Evolutionary conservation across 2,888 invertebrate genomes (phyloP).

Genomic region (Lydus trimaculatus): DNA sequence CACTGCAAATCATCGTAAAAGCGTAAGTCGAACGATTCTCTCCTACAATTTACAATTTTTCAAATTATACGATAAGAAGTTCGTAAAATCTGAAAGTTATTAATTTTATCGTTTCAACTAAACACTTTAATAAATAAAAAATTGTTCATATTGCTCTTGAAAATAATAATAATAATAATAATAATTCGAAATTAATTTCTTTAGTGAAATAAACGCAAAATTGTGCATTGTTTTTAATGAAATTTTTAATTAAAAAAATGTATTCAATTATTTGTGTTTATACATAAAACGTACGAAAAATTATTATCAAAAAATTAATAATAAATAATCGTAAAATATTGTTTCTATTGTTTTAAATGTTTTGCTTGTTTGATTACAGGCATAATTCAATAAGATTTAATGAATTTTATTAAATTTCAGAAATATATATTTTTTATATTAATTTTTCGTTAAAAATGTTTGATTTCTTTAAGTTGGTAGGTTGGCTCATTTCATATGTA

Average conservation of each 20-base stretch:
- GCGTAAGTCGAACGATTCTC: not conserved
- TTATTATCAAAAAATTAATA: not conserved
- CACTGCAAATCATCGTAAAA: not conserved
- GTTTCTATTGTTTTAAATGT: constrained; percentile 8
- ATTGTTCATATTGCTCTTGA: not conserved
- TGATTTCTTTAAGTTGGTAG: no score
- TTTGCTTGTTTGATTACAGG: not conserved
- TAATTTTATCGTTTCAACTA: constrained; percentile 6
- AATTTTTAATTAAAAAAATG: constrained; percentile 6
- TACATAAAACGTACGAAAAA: not conserved
- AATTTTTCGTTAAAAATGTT: not conserved
- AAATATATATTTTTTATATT: not conserved
- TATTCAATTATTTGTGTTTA: constrained; percentile 10
- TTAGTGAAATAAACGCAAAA: constrained; percentile 7
- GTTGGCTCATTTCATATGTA: constrained; percentile 4
- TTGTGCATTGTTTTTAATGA: constrained; percentile 11
- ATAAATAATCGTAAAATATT: not conserved
- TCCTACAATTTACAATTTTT: not conserved
- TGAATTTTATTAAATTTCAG: not conserved
- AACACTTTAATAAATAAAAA: not conserved
- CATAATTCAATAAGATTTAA: not conserved
- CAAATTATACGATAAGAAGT: not conserved
- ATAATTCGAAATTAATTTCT: constrained; percentile 5
- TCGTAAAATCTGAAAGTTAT: constrained; percentile 5
- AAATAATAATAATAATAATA: not conserved